Evolutionary conservation across 1,140 invertebrate species (phyloP), one percentile per base, ranked within the genome.

Genomic region (Macrostomum lignano): DNA sequence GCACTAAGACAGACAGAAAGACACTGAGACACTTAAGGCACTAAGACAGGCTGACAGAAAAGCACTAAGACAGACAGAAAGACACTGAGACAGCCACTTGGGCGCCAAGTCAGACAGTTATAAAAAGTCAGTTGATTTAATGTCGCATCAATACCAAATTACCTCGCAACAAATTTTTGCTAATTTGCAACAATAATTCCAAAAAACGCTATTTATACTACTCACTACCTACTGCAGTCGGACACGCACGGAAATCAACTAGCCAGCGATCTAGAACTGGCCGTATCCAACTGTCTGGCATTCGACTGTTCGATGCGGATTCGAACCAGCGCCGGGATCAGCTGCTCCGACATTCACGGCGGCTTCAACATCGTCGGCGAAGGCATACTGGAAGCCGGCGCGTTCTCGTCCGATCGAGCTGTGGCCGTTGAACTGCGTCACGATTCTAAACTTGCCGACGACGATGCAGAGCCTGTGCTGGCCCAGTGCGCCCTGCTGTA

Each of bases 351-450:
- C 50, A 96, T 94, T 63, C 79, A 70, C 58, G 88, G 88, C 14
- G 78, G 91, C 55, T 86, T 88, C 60, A 88, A 69, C 52, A 94
- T 96, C 82, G 72, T 79, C 10, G 93, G 91, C 55, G 82, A 82
- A 9, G 94, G 79, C 1, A 86, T 96, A 55, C 73, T 96, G 44
- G 84, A 96, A 57, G 56, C 94, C 40, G 79, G 78, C 35, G 69
- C 72, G 34, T 68, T 96, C 37, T 82, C 88, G 67, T 63, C 64
- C 41, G 65, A 71, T 42, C 72, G 86, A 58, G 72, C 73, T 2
- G 61, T 98, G 22, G 72, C 73, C 31, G 68, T 93, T 24, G 91
- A 98, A 63, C 70, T 98, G 14, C 94, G 93, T 48, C 86, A 98
- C 56, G 91, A 98, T 55, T 91, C 96, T 52, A 98, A 96, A 55